A percentile compares a stretch with the other conserved stretches of the same genome.
Conservation (phyloP, 2,113 vertebrate species). For the Gymnorhina tibicen region DNA sequence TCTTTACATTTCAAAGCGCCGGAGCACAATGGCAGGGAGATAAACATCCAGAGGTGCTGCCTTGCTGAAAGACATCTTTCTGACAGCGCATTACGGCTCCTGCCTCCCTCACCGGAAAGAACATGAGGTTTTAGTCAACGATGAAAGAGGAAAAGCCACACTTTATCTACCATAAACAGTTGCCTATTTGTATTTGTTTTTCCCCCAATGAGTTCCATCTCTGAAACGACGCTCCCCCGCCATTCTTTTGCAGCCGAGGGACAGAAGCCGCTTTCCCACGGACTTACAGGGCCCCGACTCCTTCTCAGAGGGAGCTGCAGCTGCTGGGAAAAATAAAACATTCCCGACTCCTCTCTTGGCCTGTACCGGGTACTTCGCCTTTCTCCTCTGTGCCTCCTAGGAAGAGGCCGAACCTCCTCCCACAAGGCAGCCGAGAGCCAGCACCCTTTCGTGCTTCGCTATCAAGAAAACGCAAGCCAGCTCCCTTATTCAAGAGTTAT, state of each 20-base stretch:
- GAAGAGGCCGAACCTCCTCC: neutral
- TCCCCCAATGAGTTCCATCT: neutral
- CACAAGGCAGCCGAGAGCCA: neutral
- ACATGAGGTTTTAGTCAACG: slow-evolving; percentile 25
- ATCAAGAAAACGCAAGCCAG: neutral
- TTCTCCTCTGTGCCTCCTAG: neutral
- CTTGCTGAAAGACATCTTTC: slow-evolving; percentile 27
- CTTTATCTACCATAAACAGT: slow-evolving; percentile 15
- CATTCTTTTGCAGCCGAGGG: neutral
- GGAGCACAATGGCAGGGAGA: slow-evolving; percentile 41
- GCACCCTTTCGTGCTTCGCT: neutral
- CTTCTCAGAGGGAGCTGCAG: neutral
- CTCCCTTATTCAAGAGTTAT: slow-evolving; percentile 9
- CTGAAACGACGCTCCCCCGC: neutral
- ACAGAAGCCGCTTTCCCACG: neutral
- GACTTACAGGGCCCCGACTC: neutral
- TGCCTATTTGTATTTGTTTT: slow-evolving; percentile 29
- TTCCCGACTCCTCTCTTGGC: neutral
- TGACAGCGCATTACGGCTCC: neutral
- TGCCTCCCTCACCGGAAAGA: slow-evolving; percentile 5
- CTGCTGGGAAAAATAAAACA: neutral
- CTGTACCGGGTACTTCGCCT: neutral
- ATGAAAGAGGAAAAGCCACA: slow-evolving; percentile 46
- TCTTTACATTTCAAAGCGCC: slow-evolving; percentile 47
- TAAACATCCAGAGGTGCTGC: slow-evolving; percentile 52